phyloP scores from a whole-genome alignment of 1,140 invertebrate species.

The Venturia canescens region DNA sequence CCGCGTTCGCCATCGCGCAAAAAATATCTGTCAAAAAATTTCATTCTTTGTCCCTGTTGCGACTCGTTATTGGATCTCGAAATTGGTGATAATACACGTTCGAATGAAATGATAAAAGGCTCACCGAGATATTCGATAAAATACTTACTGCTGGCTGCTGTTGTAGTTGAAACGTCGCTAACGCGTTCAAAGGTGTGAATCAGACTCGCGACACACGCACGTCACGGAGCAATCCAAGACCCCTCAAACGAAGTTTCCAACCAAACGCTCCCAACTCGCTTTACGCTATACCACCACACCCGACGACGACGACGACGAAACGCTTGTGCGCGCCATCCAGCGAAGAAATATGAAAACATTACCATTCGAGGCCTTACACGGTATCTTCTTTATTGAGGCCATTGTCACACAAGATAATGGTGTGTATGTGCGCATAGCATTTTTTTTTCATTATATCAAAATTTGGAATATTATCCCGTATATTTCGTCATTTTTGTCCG shows the following conservation, averaged over 20 bases:
- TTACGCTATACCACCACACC: slow-evolving; percentile 53
- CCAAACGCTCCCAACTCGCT: background rate
- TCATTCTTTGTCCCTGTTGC: background rate
- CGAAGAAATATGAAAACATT: slow-evolving; percentile 38
- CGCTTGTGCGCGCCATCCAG: slow-evolving; percentile 30
- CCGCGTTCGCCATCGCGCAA: background rate
- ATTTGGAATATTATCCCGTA: no score
- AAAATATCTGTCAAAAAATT: slow-evolving; percentile 33
- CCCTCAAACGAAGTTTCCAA: background rate
- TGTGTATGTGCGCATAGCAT: no score
- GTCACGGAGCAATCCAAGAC: no score
- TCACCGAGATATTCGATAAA: background rate
- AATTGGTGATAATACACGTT: background rate
- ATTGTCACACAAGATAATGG: slow-evolving; percentile 37
- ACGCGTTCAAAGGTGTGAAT: slow-evolving; percentile 56
- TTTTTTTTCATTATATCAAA: no score
- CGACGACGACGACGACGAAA: slow-evolving; percentile 14
- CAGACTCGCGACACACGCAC: slow-evolving; percentile 60
- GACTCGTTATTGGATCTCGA: background rate
- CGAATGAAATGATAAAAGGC: background rate
- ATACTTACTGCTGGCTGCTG: slow-evolving; percentile 8
- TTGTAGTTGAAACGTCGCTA: background rate
- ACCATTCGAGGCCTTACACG: slow-evolving; percentile 28
- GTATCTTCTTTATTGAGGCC: slow-evolving; percentile 33
- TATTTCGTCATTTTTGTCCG: no score